Percentiles rank a stretch among this genome's conserved stretches.
phyloP scores from a whole-genome alignment of 92 coral and sea anemone species.

The Galaxea fascicularis region DNA sequence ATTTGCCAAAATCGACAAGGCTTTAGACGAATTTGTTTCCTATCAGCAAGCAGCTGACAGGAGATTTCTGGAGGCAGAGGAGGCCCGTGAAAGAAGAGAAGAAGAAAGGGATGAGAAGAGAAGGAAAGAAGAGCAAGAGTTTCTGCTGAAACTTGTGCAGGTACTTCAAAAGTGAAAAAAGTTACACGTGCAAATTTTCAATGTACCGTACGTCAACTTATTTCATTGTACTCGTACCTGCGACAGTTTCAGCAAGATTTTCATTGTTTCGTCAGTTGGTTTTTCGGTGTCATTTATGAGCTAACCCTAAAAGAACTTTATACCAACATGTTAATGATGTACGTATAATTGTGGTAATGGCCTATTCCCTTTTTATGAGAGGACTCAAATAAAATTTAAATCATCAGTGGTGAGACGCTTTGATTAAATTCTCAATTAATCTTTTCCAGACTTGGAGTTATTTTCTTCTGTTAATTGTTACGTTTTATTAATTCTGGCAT shows the following conservation, averaged over 20 bases:
- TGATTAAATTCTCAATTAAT: conserved; percentile 4
- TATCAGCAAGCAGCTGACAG: conserved; percentile 28
- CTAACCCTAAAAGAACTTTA: background rate
- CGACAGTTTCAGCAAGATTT: background rate
- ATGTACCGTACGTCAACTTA: too few species aligned
- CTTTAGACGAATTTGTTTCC: conserved; percentile 11
- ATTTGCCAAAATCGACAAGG: conserved; percentile 19
- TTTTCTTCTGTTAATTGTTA: conserved; percentile 7
- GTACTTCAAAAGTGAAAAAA: conserved; percentile 29
- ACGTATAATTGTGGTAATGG: conserved; percentile 4
- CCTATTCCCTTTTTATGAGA: background rate
- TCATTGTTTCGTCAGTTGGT: background rate
- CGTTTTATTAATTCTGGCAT: conserved; percentile 12
- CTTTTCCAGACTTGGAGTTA: conserved; percentile 11
- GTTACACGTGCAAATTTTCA: conserved; percentile 3
- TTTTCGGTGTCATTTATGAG: background rate
- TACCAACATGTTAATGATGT: background rate
- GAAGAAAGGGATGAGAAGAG: conserved; percentile 32
- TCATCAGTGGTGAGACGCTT: conserved; percentile 8
- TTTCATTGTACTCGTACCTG: conserved; percentile 9
- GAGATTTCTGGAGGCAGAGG: conserved; percentile 23
- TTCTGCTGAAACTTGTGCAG: conserved; percentile 27
- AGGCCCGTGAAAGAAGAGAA: conserved; percentile 26
- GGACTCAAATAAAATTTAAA: conserved; percentile 1
- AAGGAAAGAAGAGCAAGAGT: conserved; percentile 19